phyloP scores from a whole-genome alignment of 2,797 vertebrate genomes.

The Taenioides sp. region DNA sequence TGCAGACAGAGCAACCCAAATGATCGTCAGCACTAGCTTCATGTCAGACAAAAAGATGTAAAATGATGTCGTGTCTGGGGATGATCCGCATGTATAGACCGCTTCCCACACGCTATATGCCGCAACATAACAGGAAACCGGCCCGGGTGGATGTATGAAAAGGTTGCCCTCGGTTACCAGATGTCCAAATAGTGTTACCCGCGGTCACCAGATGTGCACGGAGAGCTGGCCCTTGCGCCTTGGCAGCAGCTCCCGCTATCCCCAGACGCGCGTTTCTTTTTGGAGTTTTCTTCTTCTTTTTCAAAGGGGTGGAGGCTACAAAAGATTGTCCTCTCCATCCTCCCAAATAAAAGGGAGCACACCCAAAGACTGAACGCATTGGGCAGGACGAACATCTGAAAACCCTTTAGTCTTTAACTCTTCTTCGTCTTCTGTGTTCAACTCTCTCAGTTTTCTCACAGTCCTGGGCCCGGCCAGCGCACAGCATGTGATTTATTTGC shows the following conservation, averaged over 20 bases:
- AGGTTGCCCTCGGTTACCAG: conserved; percentile 73
- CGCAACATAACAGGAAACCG: conserved; percentile 80
- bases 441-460: conserved; percentile 76
- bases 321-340: conserved; percentile 74
- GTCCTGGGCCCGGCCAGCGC: conserved; percentile 74
- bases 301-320: conserved; percentile 77
- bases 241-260: conserved; percentile 69
- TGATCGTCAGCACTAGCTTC: conserved; percentile 75
- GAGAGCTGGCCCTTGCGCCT: conserved; percentile 68
- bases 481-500: conserved; percentile 84
- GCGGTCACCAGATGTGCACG: conserved; percentile 77
- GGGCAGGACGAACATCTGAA: conserved; percentile 82
- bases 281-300: conserved; percentile 66
- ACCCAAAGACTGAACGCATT: conserved; percentile 61
- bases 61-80: conserved; percentile 57
- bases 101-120: conserved; percentile 60
- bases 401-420: conserved; percentile 78
- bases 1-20: conserved; percentile 75
- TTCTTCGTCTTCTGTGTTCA: conserved; percentile 75
- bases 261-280: conserved; percentile 62
- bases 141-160: conserved; percentile 72
- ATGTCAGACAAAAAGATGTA: conserved; percentile 74
- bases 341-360: conserved; percentile 78
- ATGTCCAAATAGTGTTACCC: conserved; percentile 75
- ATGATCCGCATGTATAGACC: conserved; percentile 61